phyloP scores from a whole-genome alignment of 2,797 vertebrate genomes.

The Pteronotus mesoamericanus region DNA sequence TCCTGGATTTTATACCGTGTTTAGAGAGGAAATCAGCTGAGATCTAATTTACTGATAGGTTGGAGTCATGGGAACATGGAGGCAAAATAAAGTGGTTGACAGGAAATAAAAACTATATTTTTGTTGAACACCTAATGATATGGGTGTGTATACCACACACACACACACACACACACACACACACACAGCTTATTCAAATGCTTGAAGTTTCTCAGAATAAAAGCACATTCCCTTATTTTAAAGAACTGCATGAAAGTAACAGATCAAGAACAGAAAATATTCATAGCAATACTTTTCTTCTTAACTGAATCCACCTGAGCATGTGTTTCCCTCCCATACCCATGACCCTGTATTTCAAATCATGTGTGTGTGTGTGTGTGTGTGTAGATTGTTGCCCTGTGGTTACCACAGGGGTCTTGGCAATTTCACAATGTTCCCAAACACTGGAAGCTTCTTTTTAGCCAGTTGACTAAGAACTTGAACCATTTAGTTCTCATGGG shows the following conservation, averaged over 20 bases:
- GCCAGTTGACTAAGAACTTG: neutral
- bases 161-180: neutral
- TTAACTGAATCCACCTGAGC: neutral
- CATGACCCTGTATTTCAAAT: neutral
- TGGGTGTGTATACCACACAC: neutral
- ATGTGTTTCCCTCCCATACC: neutral
- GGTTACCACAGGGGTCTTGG: neutral
- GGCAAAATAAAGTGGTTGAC: neutral
- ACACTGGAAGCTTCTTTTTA: neutral
- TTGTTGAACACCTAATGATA: neutral
- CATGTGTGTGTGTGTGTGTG: neutral
- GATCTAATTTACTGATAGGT: neutral
- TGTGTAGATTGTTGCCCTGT: neutral
- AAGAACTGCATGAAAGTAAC: neutral
- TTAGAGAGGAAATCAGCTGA: neutral
- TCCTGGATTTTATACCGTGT: neutral
- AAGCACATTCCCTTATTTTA: neutral
- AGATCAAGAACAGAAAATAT: neutral
- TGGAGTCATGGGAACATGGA: neutral
- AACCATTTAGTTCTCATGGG: neutral
- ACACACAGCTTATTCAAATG: neutral
- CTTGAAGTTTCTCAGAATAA: neutral
- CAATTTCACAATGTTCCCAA: slow-evolving; percentile 7
- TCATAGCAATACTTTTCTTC: neutral
- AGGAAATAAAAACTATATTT: neutral